phyloP scores from a whole-genome alignment of 92 coral and sea anemone species.

The Micromussa lordhowensis region DNA sequence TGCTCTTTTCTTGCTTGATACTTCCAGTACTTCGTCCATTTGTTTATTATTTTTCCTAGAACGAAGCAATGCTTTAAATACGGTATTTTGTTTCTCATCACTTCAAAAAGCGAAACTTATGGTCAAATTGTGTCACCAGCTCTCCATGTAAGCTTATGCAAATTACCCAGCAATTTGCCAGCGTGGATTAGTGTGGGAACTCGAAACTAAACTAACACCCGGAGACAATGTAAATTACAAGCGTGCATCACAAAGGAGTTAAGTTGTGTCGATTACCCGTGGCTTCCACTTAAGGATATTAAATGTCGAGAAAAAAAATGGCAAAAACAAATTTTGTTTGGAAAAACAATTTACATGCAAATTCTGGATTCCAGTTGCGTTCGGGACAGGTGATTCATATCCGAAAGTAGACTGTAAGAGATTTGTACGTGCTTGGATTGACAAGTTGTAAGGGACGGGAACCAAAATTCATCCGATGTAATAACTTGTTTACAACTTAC shows the following conservation, averaged over 20 bases:
- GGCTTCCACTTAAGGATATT: background rate
- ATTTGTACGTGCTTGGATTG: background rate
- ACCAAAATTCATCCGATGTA: background rate
- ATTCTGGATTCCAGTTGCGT: background rate
- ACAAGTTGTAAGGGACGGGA: background rate
- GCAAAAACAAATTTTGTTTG: background rate
- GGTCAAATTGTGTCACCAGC: background rate
- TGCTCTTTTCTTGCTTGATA: background rate
- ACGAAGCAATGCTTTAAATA: background rate
- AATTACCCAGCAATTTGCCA: background rate
- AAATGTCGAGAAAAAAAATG: background rate
- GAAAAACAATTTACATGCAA: slow-evolving; percentile 7
- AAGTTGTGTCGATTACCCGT: background rate
- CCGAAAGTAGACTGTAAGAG: background rate
- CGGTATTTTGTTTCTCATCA: background rate
- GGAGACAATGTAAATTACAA: background rate
- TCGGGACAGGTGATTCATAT: background rate
- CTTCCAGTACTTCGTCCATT: background rate
- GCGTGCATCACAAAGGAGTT: background rate
- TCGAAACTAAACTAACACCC: slow-evolving; percentile 3
- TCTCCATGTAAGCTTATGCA: background rate
- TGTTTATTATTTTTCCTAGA: background rate
- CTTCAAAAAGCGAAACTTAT: background rate
- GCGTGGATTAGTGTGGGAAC: background rate
- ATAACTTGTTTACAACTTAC: background rate